phyloP scores from a whole-genome alignment of 92 coral and sea anemone species.

The Parazoanthus darwini region DNA sequence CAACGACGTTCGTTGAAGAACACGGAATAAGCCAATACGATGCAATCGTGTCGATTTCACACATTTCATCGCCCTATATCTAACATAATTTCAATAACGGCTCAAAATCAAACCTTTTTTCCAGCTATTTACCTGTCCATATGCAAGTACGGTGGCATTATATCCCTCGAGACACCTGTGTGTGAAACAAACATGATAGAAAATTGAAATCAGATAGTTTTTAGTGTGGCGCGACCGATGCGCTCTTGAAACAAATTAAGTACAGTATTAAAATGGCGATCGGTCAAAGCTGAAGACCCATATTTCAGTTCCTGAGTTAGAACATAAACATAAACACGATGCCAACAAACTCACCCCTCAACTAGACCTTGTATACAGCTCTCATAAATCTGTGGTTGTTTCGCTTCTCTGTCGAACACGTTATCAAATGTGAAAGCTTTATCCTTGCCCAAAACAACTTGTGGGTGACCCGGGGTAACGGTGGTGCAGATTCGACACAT shows the following conservation, averaged over 20 bases:
- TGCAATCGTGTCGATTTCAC: conserved; percentile 14
- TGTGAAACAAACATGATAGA: conserved; percentile 27
- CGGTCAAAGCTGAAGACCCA: conserved; percentile 5
- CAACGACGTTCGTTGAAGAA: conserved; percentile 17
- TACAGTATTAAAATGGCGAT: neutral
- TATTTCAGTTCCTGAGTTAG: neutral
- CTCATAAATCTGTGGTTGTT: conserved; percentile 85
- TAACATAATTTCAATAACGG: neutral
- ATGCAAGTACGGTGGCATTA: conserved; percentile 97
- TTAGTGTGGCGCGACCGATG: neutral
- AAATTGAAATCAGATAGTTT: conserved; percentile 31
- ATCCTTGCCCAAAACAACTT: conserved; percentile 98
- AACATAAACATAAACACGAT: conserved; percentile 20
- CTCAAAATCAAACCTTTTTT: neutral
- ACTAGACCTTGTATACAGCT: conserved; percentile 81
- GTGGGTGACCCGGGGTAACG: conserved; percentile 91
- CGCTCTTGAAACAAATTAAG: neutral
- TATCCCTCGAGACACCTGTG: conserved; percentile 96
- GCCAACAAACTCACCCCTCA: conserved; percentile 79
- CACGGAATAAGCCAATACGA: conserved; percentile 29
- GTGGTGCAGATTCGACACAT: conserved; percentile 96
- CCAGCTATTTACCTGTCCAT: conserved; percentile 85
- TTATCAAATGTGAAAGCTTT: conserved; percentile 96
- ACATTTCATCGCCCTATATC: neutral
- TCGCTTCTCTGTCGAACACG: conserved; percentile 77